Base-by-base conservation (phyloP, 2,888 invertebrate genomes). In the Drosophila kuntzei region DNA sequence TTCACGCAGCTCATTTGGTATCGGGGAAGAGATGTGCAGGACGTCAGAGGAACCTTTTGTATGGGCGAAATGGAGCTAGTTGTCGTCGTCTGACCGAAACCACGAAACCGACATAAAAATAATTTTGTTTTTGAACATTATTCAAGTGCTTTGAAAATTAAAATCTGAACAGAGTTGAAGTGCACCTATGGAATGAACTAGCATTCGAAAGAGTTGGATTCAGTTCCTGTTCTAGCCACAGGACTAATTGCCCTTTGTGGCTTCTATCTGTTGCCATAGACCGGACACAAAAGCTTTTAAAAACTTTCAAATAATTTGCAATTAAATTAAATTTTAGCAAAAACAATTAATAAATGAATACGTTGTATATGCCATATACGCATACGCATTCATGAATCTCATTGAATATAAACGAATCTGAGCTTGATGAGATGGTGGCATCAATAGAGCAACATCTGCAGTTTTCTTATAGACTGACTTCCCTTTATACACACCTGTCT, bases 271-370 rank as follows among this genome's bases (percentile, higher is more conserved):
- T 8, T 43, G 29, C 37, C 11, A 11, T 7, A 7, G 3, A 27
- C 12, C 8, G 12, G 9, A 39, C 27, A 20, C 34, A 27, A 53
- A 77, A 59, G 50, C 62, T 61, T 65, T 72, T 32, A 50, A 64
- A 53, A 59, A 47, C 25, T 57, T 67, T 41, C 27, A 41, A 51
- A 57, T 61, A 55, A 79, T 76, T 84, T 83, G 71, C 74, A 82
- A 80, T 72, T 80, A 79, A 85, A 76, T 80, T 70, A 85, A 66
- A 62, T 54, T 71, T 76, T 47, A 60, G 37, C 53, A 60, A 64
- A 64, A 62, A 71, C 69, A 78, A 70, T 75, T 76, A 73, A 79
- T 73, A 73, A 61, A 72, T 70, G 53, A 60, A 68, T 71, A 37
- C 44, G 39, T 70, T 50, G 25, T 11, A 34, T 25, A 34, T 37